phyloP scores from a whole-genome alignment of 2,888 invertebrate genomes.

The Zelleria hepariella region DNA sequence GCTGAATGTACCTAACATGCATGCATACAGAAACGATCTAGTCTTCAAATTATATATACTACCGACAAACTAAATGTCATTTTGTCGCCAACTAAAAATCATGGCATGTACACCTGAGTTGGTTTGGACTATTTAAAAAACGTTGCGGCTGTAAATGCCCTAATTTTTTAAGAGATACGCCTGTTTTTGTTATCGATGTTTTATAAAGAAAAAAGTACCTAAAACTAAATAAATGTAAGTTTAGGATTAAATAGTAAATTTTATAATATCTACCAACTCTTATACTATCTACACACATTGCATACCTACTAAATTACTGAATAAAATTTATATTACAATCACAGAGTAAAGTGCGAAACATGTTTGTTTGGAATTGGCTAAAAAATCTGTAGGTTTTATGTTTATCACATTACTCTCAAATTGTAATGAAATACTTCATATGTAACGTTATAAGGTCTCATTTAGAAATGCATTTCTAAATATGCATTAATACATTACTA shows the following conservation, averaged over 20 bases:
- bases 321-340: too few species aligned
- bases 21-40: slow-evolving; percentile 5
- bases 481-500: background rate
- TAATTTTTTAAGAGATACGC: background rate
- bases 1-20: background rate
- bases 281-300: too few species aligned
- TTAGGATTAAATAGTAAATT: background rate
- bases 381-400: too few species aligned
- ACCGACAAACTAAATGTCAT: background rate
- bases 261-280: background rate
- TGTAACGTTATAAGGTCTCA: background rate
- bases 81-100: background rate
- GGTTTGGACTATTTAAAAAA: too few species aligned
- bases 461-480: background rate
- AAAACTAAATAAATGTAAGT: background rate
- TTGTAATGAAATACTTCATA: background rate
- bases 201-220: background rate
- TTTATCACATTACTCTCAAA: too few species aligned
- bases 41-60: slow-evolving; percentile 4
- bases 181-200: background rate
- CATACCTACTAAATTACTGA: too few species aligned
- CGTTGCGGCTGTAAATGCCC: background rate
- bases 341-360: too few species aligned
- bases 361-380: too few species aligned
- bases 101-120: too few species aligned